These are phyloP conservation scores for Sciaenops ocellatus DNA, from an alignment of 2,797 vertebrate species.

Conservation along the genomic window DNA sequence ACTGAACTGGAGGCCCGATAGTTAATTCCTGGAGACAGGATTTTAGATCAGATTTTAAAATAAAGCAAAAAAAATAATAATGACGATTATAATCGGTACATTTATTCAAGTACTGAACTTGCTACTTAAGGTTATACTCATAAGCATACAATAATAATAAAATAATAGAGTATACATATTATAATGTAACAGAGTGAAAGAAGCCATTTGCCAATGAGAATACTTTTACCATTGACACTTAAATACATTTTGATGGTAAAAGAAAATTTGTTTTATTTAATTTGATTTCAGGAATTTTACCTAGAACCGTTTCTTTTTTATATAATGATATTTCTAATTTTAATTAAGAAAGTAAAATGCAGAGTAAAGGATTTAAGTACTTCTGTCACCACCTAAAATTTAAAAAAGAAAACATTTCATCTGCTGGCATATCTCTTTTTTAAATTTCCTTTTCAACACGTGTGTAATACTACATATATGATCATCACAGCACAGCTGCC, in stretches of 20 bases:
- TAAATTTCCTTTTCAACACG: neutral
- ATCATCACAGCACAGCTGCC: neutral
- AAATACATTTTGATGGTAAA: neutral
- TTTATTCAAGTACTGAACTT: neutral
- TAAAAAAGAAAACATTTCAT: neutral
- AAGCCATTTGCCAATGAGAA: neutral
- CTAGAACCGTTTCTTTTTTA: neutral
- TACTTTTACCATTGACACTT: neutral
- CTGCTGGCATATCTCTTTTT: neutral
- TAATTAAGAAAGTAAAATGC: neutral
- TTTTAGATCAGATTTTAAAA: neutral
- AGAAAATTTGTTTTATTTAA: neutral
- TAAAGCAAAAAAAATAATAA: neutral
- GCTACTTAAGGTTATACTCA: neutral
- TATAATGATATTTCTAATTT: neutral
- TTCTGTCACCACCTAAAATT: neutral
- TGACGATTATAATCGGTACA: neutral
- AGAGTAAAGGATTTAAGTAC: neutral
- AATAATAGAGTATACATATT: neutral
- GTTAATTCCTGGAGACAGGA: neutral
- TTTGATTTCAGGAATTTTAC: neutral
- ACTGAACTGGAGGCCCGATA: neutral
- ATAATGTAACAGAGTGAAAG: neutral
- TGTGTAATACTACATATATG: neutral
- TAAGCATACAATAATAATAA: neutral